Evolutionary conservation across 2,888 invertebrate genomes (phyloP).

Genomic region (Amiota minor): DNA sequence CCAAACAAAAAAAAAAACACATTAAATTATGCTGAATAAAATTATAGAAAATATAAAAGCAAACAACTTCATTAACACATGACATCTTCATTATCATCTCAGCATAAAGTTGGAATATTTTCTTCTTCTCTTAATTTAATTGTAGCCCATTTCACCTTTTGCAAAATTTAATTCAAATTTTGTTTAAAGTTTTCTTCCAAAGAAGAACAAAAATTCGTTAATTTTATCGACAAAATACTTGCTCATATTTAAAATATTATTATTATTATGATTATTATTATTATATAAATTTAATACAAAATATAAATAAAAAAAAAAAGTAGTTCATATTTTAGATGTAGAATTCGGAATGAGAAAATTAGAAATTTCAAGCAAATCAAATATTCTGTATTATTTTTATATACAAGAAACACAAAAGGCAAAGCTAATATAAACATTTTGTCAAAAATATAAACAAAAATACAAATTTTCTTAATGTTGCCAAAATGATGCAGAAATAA

Average conservation of each 20-base stretch:
- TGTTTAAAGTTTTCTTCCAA: no score
- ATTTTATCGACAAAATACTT: no score
- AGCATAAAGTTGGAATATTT: no score
- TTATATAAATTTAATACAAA: not conserved
- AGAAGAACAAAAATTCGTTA: no score
- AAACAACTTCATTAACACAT: not conserved
- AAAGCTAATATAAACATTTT: not conserved
- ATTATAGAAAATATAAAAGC: slow-evolving; percentile 26
- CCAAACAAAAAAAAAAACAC: not conserved
- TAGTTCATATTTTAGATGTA: slow-evolving; percentile 22
- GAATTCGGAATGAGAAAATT: slow-evolving; percentile 4
- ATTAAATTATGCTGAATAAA: slow-evolving; percentile 19
- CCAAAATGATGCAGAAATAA: slow-evolving; percentile 35
- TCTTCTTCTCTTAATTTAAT: no score
- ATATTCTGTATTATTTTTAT: slow-evolving; percentile 49
- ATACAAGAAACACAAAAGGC: slow-evolving; percentile 6
- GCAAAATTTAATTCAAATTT: no score
- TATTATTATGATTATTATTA: no score
- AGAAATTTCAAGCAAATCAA: not conserved
- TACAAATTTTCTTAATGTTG: slow-evolving; percentile 36
- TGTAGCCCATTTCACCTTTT: no score
- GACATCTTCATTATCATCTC: no score
- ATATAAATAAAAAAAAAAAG: slow-evolving; percentile 25
- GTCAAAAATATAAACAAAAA: not conserved
- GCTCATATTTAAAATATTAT: no score